Conservation (phyloP, 1,140 invertebrate genomes). For the Drosophila nikananu region DNA sequence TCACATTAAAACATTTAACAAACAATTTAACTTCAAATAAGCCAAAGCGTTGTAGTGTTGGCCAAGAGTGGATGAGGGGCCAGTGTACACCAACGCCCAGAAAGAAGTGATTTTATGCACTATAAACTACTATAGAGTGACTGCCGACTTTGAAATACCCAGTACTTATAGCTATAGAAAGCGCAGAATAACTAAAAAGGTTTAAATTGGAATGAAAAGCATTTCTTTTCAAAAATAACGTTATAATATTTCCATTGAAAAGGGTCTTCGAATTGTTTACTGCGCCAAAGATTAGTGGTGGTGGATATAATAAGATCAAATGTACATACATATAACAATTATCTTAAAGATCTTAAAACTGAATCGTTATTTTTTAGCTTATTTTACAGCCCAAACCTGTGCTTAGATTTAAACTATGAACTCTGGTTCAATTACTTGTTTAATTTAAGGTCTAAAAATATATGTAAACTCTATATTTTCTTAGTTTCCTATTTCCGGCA, state of each 20-base stretch:
- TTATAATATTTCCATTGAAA: background rate
- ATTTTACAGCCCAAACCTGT: background rate
- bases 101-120: background rate
- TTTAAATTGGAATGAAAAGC: too few relatives aligned
- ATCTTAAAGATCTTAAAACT: background rate
- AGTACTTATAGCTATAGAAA: background rate
- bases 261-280: too few relatives aligned
- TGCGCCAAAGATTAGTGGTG: background rate
- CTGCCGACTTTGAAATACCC: background rate
- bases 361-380: background rate
- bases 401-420: too few relatives aligned
- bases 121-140: background rate
- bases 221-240: too few relatives aligned
- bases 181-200: background rate
- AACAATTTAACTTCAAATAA: constrained; percentile 77
- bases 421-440: too few relatives aligned
- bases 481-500: background rate
- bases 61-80: background rate
- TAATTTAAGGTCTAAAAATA: background rate
- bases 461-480: background rate
- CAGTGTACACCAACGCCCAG: constrained; percentile 53
- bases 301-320: too few relatives aligned
- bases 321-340: too few relatives aligned
- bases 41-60: constrained; percentile 34
- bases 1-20: constrained; percentile 54